These are phyloP conservation scores for Periphyllus acericola DNA, from an alignment of 2,888 invertebrate genomes.

Conservation along the genomic window DNA sequence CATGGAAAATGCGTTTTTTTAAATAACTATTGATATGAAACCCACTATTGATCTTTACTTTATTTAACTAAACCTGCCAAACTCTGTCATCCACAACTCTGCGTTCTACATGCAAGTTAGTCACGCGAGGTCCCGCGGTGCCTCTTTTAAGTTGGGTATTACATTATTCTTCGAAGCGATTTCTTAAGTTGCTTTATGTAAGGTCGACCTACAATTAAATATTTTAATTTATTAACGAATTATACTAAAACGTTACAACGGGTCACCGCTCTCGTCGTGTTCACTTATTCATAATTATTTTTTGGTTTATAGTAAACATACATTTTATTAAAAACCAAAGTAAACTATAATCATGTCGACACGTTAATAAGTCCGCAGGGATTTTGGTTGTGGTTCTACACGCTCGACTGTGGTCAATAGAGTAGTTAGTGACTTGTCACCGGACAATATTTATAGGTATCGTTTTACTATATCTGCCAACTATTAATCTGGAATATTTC, in stretches of 20 bases:
- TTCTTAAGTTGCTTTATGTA: not conserved
- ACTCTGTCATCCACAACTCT: not conserved
- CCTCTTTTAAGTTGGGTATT: not conserved
- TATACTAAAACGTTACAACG: not conserved
- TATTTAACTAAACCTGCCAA: not conserved
- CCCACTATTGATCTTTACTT: conserved; percentile 27
- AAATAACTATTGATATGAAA: not conserved
- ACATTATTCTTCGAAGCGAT: not conserved
- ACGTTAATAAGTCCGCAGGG: not conserved
- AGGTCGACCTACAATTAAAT: conserved; percentile 4
- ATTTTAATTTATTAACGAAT: not conserved
- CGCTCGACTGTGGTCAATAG: not conserved
- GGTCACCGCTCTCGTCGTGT: not conserved
- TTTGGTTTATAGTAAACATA: not conserved
- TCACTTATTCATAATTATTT: not conserved
- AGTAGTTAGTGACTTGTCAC: not conserved
- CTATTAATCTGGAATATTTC: too few species aligned
- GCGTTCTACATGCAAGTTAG: not conserved
- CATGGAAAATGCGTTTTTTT: too few species aligned
- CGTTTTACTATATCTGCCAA: too few species aligned
- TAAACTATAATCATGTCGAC: not conserved
- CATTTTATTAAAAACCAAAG: not conserved
- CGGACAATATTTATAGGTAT: not conserved
- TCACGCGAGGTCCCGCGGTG: conserved; percentile 25
- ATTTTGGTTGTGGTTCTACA: not conserved